Conservation (phyloP, 2,797 vertebrate genomes). For the Dromococcyx pavoninus region DNA sequence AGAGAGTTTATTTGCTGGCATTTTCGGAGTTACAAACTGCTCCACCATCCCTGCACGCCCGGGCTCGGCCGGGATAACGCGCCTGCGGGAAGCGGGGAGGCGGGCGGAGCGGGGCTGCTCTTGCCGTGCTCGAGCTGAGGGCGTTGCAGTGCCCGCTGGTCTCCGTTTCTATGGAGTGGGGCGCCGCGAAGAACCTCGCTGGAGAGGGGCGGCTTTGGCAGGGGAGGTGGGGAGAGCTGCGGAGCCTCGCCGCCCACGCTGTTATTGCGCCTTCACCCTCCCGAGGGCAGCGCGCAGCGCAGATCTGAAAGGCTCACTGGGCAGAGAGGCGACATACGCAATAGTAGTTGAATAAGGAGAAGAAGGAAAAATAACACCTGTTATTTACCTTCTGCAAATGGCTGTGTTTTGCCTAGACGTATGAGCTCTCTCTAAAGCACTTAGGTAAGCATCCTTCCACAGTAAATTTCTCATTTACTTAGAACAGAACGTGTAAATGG, state of each 20-base stretch:
- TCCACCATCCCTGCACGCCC: too few species aligned
- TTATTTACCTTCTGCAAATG: not conserved
- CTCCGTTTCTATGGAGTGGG: accelerated
- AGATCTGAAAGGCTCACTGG: accelerated
- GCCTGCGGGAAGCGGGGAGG: not conserved
- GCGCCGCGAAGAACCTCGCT: not conserved
- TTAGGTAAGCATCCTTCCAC: not conserved
- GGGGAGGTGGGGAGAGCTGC: not conserved
- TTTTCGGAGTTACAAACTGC: too few species aligned
- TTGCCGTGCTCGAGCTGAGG: accelerated
- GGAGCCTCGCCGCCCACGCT: accelerated
- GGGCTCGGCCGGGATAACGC: not conserved
- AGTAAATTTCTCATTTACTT: not conserved
- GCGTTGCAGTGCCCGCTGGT: too few species aligned
- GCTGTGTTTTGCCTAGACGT: not conserved
- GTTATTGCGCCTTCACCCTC: too few species aligned
- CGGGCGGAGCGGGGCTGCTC: not conserved
- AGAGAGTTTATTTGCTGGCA: too few species aligned
- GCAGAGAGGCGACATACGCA: accelerated
- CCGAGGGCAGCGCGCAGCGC: not conserved
- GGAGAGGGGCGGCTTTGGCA: accelerated
- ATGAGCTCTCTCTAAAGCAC: not conserved
- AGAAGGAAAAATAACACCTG: not conserved
- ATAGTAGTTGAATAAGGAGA: not conserved
- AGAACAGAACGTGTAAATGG: not conserved